Percentiles rank a stretch among this genome's conserved stretches.
Conservation (phyloP, 2,797 vertebrate species). For the Schizopygopsis pylzovi region DNA sequence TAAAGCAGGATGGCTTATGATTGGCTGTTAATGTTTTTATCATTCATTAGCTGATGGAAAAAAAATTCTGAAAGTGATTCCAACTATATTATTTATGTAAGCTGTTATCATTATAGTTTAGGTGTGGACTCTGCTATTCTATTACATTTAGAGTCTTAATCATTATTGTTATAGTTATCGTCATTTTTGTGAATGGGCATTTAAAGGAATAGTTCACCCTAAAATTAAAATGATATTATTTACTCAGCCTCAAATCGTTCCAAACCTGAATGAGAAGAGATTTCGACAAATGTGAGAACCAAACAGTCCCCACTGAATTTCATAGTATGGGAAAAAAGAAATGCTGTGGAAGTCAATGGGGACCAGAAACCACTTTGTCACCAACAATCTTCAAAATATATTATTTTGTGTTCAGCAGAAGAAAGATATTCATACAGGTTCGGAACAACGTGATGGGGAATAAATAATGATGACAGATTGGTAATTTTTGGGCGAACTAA, state of each 20-base stretch:
- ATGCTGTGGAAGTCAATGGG: neutral
- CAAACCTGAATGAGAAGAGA: neutral
- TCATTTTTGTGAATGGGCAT: neutral
- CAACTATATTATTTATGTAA: neutral
- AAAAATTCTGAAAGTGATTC: too few species aligned
- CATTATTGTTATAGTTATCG: neutral
- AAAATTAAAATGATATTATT: neutral
- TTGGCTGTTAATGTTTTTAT: neutral
- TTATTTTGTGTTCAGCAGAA: neutral
- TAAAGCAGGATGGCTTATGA: neutral
- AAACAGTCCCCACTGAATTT: too few species aligned
- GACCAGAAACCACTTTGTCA: neutral
- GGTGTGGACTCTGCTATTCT: neutral
- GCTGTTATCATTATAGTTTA: neutral
- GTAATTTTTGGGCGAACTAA: neutral
- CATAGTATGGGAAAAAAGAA: neutral
- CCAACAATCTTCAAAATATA: neutral
- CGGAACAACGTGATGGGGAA: neutral
- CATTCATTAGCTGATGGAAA: neutral
- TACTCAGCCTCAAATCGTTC: neutral
- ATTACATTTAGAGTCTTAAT: neutral
- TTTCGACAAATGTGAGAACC: neutral
- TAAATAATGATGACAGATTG: neutral
- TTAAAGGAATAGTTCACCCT: neutral
- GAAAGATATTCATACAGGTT: neutral